These are phyloP conservation scores for Hassar affinis DNA, from an alignment of 2,113 vertebrate species.

Conservation along the genomic window DNA sequence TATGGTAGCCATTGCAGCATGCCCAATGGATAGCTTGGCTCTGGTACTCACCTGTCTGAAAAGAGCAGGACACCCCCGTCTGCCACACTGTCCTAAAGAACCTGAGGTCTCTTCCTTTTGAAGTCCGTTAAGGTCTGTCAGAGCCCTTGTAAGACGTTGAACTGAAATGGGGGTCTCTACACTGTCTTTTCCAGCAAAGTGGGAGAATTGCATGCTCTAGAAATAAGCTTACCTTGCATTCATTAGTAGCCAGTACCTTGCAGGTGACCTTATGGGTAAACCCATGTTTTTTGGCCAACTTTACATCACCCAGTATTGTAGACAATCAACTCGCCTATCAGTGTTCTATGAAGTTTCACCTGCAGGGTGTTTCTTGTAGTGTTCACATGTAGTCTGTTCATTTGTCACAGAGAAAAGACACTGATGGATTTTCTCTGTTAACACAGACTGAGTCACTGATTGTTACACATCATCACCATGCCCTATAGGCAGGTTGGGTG, in stretches of 20 bases:
- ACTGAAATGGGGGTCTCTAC: neutral
- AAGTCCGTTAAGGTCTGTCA: neutral
- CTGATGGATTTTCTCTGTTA: neutral
- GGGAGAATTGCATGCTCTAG: neutral
- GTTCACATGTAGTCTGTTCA: neutral
- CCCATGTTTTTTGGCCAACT: neutral
- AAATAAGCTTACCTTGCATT: neutral
- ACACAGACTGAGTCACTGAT: neutral
- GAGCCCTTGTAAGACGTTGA: neutral
- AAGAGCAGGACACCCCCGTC: neutral
- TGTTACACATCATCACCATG: neutral
- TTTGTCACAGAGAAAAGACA: neutral
- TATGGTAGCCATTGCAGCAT: neutral
- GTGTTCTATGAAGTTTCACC: neutral
- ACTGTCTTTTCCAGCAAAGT: neutral
- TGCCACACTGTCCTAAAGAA: neutral
- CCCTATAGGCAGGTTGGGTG: neutral
- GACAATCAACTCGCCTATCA: neutral
- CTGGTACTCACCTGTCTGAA: neutral
- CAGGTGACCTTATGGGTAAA: neutral
- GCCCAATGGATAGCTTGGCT: neutral
- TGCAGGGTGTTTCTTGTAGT: neutral
- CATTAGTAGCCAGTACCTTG: neutral
- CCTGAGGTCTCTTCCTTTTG: neutral
- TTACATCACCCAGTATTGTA: neutral